Conservation (phyloP, 2,797 vertebrate genomes). For the Leuciscus waleckii region DNA sequence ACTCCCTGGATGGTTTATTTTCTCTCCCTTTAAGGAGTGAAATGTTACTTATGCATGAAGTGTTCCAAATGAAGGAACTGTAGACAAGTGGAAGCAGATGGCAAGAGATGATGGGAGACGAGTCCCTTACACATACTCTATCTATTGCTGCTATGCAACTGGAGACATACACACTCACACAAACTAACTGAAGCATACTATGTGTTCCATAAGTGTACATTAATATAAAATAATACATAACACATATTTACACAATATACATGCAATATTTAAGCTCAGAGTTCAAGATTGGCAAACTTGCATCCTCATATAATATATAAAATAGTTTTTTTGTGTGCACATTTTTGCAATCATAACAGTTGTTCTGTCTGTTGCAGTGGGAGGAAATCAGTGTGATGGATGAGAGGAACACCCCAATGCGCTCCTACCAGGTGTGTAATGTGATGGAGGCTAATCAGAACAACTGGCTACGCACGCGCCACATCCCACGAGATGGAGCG, state of each 20-base stretch:
- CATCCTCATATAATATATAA: neutral
- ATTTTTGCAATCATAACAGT: neutral
- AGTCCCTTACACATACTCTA: slow-evolving; percentile 67
- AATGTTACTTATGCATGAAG: slow-evolving; percentile 80
- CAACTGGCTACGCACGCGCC: slow-evolving; percentile 86
- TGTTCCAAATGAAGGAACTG: slow-evolving; percentile 81
- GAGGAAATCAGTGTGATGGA: slow-evolving; percentile 90
- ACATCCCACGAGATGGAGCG: slow-evolving; percentile 82
- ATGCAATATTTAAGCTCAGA: neutral
- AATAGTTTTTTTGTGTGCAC: too few relatives aligned
- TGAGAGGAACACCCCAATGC: slow-evolving; percentile 85
- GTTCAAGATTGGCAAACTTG: neutral
- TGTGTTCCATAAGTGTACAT: neutral
- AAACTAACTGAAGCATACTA: slow-evolving; percentile 40
- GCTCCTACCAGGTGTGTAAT: slow-evolving; percentile 86
- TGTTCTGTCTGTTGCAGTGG: slow-evolving; percentile 74
- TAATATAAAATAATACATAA: neutral
- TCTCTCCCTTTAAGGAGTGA: slow-evolving; percentile 72
- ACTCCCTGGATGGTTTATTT: slow-evolving; percentile 74
- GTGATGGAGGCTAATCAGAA: slow-evolving; percentile 88
- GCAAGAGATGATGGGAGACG: slow-evolving; percentile 73
- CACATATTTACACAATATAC: neutral
- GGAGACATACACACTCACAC: slow-evolving; percentile 37
- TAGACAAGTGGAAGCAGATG: slow-evolving; percentile 82
- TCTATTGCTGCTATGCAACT: slow-evolving; percentile 10